Conservation (phyloP, 2,113 vertebrate species). For the Bubalus kerabau region DNA sequence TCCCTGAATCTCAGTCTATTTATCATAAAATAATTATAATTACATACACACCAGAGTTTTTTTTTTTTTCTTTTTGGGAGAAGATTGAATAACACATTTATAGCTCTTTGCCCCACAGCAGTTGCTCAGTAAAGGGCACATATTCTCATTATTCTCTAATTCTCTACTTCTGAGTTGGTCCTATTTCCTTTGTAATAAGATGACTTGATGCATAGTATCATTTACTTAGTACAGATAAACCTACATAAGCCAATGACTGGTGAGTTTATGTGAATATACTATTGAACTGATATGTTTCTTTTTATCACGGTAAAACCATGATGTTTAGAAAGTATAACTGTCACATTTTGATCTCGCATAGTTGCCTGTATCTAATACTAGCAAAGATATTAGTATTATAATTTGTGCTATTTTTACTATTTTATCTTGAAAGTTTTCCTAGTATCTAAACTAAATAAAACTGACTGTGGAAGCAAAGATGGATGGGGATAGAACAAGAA, state of each 20-base stretch:
- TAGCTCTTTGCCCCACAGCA: neutral
- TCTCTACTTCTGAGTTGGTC: neutral
- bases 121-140: neutral
- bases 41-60: neutral
- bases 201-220: neutral
- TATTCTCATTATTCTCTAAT: neutral
- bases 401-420: neutral
- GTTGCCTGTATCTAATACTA: neutral
- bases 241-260: neutral
- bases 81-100: neutral
- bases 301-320: neutral
- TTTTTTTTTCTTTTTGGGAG: neutral
- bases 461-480: neutral
- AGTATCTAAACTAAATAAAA: constrained; percentile 23
- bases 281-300: neutral
- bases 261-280: neutral
- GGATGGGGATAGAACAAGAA: neutral
- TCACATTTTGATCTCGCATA: neutral
- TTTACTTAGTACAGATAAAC: neutral
- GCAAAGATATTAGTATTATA: neutral
- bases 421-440: neutral
- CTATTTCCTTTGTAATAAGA: constrained; percentile 23
- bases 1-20: neutral
- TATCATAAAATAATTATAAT: neutral
- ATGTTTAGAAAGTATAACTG: neutral